Percentiles rank a stretch among this genome's conserved stretches.
These are phyloP conservation scores for Papilio polytes DNA, from an alignment of 1,140 invertebrate species.

Conservation along the genomic window DNA sequence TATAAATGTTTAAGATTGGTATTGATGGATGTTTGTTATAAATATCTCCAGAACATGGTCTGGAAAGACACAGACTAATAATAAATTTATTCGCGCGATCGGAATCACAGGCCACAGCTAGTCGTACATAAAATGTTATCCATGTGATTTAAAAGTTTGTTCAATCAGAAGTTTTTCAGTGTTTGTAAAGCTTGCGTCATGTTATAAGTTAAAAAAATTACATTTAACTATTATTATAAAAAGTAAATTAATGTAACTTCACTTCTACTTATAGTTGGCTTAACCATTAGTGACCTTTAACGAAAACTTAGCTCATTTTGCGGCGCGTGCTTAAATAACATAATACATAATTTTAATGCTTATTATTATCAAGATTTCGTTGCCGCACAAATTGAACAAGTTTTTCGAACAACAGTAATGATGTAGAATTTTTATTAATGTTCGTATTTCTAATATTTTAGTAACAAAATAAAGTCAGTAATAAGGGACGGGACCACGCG, in stretches of 20 bases:
- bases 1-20: too few species aligned
- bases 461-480: not conserved
- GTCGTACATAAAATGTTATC: too few species aligned
- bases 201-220: not conserved
- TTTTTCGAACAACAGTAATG: not conserved
- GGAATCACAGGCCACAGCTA: too few species aligned
- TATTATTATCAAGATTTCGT: not conserved
- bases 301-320: constrained; percentile 4
- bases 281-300: not conserved
- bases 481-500: too few species aligned
- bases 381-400: constrained; percentile 7
- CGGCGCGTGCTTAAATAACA: not conserved
- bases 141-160: too few species aligned
- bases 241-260: not conserved
- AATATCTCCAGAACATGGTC: too few species aligned
- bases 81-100: too few species aligned
- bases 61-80: too few species aligned
- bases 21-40: too few species aligned
- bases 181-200: too few species aligned
- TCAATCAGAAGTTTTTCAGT: too few species aligned
- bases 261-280: not conserved
- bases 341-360: constrained; percentile 16
- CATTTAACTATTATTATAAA: not conserved
- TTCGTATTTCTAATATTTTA: not conserved
- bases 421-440: not conserved